Percentiles rank a stretch among this genome's conserved stretches.
These are phyloP conservation scores for Sorex maritimensis DNA, from an alignment of 2,797 vertebrate genomes.

Conservation along the genomic window DNA sequence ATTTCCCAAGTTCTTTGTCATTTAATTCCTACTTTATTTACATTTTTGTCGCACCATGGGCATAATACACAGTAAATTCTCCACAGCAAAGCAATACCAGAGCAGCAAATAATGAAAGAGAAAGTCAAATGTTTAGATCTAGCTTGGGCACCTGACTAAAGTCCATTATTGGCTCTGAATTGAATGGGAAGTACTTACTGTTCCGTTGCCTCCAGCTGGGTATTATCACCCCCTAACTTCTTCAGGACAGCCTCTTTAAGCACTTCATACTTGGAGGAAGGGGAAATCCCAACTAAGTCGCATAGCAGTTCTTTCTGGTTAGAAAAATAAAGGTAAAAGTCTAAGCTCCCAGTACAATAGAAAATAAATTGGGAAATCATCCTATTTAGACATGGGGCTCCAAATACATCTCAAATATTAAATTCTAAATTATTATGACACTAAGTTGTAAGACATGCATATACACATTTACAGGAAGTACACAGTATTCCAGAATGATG, in stretches of 20 bases:
- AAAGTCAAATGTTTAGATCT: background rate
- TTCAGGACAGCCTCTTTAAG: constrained; percentile 93
- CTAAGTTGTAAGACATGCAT: background rate
- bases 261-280: constrained; percentile 86
- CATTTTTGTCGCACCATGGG: background rate
- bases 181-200: constrained; percentile 90
- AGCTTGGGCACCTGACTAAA: background rate
- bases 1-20: background rate
- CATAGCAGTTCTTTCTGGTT: constrained; percentile 96
- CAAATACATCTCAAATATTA: background rate
- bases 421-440: constrained; percentile 34
- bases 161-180: background rate
- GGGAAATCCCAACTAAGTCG: constrained; percentile 92
- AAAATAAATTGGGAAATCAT: constrained; percentile 21
- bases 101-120: constrained; percentile 42
- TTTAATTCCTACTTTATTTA: background rate
- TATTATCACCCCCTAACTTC: constrained; percentile 91
- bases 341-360: constrained; percentile 50
- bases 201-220: constrained; percentile 93
- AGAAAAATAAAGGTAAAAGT: constrained; percentile 69
- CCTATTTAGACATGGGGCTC: background rate
- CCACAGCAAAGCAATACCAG: background rate
- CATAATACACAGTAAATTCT: background rate
- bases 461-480: background rate
- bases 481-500: background rate